A percentile compares a stretch with the other conserved stretches of the same genome.
Evolutionary conservation across 1,140 invertebrate species (phyloP).

Genomic region (Mamestra configurata): DNA sequence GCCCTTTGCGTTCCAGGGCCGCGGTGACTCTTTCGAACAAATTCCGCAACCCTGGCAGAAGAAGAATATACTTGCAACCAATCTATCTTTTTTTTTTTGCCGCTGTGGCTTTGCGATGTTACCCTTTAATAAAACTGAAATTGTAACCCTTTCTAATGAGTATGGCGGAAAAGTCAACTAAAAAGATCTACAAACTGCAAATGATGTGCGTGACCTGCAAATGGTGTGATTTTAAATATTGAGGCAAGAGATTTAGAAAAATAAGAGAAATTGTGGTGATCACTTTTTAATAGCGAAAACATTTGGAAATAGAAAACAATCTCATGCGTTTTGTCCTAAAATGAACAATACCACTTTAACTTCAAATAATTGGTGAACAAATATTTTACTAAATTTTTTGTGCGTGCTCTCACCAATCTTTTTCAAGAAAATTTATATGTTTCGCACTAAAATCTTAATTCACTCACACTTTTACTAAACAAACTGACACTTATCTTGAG

Average conservation of each 20-base stretch:
- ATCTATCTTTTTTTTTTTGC: no score
- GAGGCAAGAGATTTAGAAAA: neutral
- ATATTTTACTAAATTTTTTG: neutral
- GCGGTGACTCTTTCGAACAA: no score
- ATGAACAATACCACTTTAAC: neutral
- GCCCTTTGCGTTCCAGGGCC: no score
- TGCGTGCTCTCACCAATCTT: neutral
- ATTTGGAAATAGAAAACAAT: neutral
- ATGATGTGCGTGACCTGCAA: no score
- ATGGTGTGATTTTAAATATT: no score
- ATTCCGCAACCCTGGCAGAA: no score
- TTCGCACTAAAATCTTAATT: constrained; percentile 17
- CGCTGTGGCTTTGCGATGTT: no score
- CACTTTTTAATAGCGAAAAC: neutral
- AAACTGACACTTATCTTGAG: constrained; percentile 24
- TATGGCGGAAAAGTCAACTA: no score
- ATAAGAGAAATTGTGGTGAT: neutral
- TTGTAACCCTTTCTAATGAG: no score
- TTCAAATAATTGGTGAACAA: constrained; percentile 7
- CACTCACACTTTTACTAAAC: neutral
- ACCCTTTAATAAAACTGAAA: no score
- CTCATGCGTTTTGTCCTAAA: neutral
- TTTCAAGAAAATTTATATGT: neutral
- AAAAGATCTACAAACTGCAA: no score
- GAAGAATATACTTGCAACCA: no score